Evolutionary conservation across 2,113 vertebrate species (phyloP), one percentile per base, ranked within the genome.

Genomic region (Pongo pygmaeus): DNA sequence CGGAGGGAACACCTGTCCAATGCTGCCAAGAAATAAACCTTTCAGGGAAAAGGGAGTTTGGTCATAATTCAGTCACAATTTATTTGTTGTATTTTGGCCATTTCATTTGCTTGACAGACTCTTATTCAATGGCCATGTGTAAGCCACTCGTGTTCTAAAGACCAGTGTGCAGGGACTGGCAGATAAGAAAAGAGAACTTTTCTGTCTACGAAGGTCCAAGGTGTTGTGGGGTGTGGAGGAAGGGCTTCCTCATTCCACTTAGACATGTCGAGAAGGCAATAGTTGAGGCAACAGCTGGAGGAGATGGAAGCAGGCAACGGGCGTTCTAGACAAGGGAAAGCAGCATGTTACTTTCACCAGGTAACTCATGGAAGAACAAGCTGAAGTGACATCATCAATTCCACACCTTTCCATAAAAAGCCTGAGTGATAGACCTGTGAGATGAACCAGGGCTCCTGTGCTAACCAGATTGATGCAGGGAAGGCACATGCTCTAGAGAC

Each of bases 131-230:
- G n/a, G 7, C 23, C 23, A 6, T 2, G 1, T 1, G 2, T 43
- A n/a, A 32, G 18, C 64, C 22, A 10, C 8, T 22, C 61, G 20
- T 16, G 30, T 40, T 35, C 17, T 48, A 9, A n/a, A 74, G 67
- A 11, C 6, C 11, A 43, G 11, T 0, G 0, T 3, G 4, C 32
- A 7, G 10, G 30, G 14, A 7, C 20, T 0, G 1, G 17, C 4
- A 5, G 46, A 8, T 9, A 18, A 11, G 46, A 25, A 40, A 17
- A 5, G 6, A 67, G 35, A 10, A 6, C 3, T 0, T 35, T 25
- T 5, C 11, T 7, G 20, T 3, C 5, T 16, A 8, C 35, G 18
- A 7, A 8, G 2, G 8, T 8, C 20, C 8, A 0, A 1, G 30
- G 35, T 16, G 0, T 27, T 17, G 14, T 0, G 3, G 30, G 23